phyloP scores from a whole-genome alignment of 1,140 invertebrate species.

The Calliopsis andreniformis region DNA sequence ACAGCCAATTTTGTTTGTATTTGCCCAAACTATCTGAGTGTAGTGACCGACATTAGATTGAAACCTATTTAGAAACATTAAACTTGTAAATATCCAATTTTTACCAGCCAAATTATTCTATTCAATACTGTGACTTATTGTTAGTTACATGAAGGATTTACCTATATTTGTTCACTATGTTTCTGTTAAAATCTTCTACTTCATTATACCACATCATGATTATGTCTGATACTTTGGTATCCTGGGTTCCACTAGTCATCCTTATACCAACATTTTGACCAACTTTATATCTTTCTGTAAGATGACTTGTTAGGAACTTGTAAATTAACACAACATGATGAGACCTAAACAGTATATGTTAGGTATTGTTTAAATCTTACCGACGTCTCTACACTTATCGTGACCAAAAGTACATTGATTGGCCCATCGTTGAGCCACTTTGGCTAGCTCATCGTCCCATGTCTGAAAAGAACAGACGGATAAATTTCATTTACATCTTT shows the following conservation, averaged over 20 bases:
- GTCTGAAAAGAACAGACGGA: conserved; percentile 42
- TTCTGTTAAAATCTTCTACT: conserved; percentile 25
- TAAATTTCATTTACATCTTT: too few relatives aligned
- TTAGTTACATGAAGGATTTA: too few relatives aligned
- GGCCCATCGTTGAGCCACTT: conserved; percentile 62
- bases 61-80: neutral
- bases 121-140: too few relatives aligned
- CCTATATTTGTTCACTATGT: neutral
- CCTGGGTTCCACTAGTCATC: conserved; percentile 14
- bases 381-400: conserved; percentile 45
- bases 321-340: too few relatives aligned
- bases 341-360: too few relatives aligned
- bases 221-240: neutral
- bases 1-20: conserved; percentile 76
- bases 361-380: too few relatives aligned
- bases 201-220: conserved; percentile 63
- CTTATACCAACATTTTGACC: conserved; percentile 60
- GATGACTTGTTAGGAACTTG: neutral
- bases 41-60: conserved; percentile 39
- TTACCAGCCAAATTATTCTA: neutral
- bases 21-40: conserved; percentile 66
- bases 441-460: conserved; percentile 60
- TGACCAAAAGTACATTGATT: conserved; percentile 61
- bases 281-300: conserved; percentile 50
- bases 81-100: too few relatives aligned